Conservation (phyloP, 1,140 invertebrate species). For the Caenorhabditis tropicalis region DNA sequence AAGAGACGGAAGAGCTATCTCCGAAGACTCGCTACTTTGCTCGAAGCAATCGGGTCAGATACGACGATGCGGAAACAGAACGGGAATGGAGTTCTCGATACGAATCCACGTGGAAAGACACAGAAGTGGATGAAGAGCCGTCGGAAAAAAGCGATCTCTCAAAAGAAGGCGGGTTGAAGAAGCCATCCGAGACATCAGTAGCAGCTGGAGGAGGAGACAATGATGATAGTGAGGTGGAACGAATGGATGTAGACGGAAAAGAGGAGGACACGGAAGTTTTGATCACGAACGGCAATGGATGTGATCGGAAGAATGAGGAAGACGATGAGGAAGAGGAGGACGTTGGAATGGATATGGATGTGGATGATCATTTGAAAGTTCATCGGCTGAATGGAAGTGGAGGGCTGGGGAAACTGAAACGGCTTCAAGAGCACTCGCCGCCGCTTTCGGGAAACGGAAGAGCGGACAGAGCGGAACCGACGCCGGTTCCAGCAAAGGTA, state of each 20-base stretch:
- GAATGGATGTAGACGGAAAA: slow-evolving; percentile 3
- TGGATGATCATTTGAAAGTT: neutral
- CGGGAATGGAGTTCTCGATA: slow-evolving; percentile 23
- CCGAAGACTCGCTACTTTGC: neutral
- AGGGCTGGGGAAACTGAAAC: neutral
- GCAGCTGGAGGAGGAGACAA: neutral
- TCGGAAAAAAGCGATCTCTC: neutral
- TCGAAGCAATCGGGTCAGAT: neutral
- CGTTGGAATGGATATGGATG: neutral
- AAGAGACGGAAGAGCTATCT: neutral
- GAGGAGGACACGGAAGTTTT: neutral
- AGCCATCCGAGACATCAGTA: neutral
- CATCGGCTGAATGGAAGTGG: neutral
- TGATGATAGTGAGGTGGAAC: slow-evolving; percentile 28
- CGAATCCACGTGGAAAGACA: neutral
- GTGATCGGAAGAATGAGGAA: neutral
- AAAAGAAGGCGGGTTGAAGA: neutral
- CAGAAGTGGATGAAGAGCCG: neutral
- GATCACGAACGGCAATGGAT: neutral
- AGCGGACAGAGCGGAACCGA: slow-evolving; percentile 50
- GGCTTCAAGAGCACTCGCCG: slow-evolving; percentile 3
- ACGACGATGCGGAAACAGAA: neutral
- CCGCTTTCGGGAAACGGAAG: slow-evolving; percentile 51
- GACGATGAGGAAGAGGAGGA: neutral
- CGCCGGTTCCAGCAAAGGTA: slow-evolving; percentile 18